Conservation (phyloP, 2,113 vertebrate species). For the Otolemur garnettii region DNA sequence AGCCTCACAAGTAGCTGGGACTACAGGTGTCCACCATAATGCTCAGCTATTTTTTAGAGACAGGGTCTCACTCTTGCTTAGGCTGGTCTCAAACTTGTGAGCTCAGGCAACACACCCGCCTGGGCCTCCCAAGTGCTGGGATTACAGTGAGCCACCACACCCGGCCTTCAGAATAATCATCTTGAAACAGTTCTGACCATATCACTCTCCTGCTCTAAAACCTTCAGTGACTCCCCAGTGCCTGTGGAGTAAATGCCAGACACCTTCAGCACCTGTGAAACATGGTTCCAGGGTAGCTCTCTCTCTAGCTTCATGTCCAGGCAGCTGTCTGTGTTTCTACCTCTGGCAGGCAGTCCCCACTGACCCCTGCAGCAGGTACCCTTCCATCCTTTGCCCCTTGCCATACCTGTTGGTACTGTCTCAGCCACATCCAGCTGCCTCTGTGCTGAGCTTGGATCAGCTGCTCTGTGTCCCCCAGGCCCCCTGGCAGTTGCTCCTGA, state of each 20-base stretch:
- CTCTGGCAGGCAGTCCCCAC: neutral
- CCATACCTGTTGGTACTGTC: constrained; percentile 73
- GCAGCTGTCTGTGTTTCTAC: neutral
- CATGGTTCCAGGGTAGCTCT: neutral
- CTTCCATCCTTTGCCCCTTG: neutral
- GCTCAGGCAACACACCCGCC: too few relatives aligned
- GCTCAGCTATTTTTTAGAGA: too few relatives aligned
- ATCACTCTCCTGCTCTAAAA: neutral
- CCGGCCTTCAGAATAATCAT: neutral
- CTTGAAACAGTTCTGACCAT: neutral
- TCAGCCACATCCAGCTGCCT: constrained; percentile 55
- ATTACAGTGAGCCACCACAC: too few relatives aligned
- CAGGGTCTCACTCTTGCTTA: too few relatives aligned
- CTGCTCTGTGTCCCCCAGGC: constrained; percentile 62
- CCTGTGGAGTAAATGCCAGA: neutral
- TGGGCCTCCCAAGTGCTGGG: too few relatives aligned
- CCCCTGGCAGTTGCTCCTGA: neutral
- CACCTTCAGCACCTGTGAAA: neutral
- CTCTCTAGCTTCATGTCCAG: neutral
- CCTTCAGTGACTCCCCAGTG: neutral
- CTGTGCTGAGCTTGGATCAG: constrained; percentile 62
- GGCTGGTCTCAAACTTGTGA: too few relatives aligned
- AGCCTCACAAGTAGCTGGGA: too few relatives aligned
- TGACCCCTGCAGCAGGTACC: fast-evolving
- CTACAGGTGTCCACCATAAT: too few relatives aligned